Base-by-base conservation (phyloP, 2,888 invertebrate genomes). In the Meghimatium bilineatum region DNA sequence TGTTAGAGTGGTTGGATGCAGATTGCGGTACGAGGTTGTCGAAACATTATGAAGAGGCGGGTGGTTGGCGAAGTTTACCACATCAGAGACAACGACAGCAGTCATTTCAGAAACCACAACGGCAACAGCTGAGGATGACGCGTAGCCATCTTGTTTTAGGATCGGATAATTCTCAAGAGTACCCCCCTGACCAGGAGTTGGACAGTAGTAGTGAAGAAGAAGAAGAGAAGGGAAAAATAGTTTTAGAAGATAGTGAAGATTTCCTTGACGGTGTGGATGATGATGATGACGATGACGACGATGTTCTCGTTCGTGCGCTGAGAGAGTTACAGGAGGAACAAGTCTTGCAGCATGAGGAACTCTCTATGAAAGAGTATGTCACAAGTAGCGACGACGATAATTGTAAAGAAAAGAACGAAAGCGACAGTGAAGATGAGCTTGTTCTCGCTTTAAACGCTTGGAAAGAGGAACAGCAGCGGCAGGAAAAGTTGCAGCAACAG, bases 321-420 rank as follows among this genome's bases (percentile, higher is more conserved):
- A 69, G 78, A 49, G 69, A 38, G 66, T 83, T 78, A 78, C 78
- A 83, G 49, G 72, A 83, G 36, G 63, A 79, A 26, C 71, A 83
- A 2, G 56, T 2, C 44, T 60, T 44, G n/a, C 44, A 38, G 23
- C n/a, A 44, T 20, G 83, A 83, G 44, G 78, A 78, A 10, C 29
- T 83, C 10, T 83, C 83, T 76, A 63, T 83, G 72, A 78, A 78
- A 26, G 83, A 83, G 26, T 83, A 83, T n/a, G 83, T 83, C 72
- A 83, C 83, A 2, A 78, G 78, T 34, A 78, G 78, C 49, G 85
- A 85, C 5, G 75, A 80, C 6, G 78, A 78, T n/a, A n/a, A 72
- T 29, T 23, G 66, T 32, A 63, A 80, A 6, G 56, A 23, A 14
- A 20, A 56, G 8, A 20, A 56, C 3, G 56, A 79, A 8, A 79